Conservation (phyloP, 2,113 vertebrate genomes). For the Alethe diademata region DNA sequence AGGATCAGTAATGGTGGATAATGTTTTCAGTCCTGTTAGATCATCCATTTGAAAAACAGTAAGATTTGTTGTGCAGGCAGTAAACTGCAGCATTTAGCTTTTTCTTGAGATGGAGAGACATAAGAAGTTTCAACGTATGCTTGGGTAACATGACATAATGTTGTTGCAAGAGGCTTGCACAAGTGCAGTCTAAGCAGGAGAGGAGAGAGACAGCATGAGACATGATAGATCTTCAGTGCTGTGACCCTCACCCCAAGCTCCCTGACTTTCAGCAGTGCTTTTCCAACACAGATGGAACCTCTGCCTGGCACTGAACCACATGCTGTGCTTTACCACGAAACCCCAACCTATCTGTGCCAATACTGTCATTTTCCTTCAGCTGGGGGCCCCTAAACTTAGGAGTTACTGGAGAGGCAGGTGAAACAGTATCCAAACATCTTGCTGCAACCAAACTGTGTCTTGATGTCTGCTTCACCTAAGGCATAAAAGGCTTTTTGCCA, state of each 20-base stretch:
- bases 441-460: fast-evolving
- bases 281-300: not conserved
- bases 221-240: not conserved
- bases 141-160: not conserved
- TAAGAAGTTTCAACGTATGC: not conserved
- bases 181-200: not conserved
- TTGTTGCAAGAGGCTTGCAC: not conserved
- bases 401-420: not conserved
- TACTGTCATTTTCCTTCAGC: not conserved
- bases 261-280: not conserved
- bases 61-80: not conserved
- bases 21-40: not conserved
- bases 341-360: not conserved
- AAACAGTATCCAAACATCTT: not conserved
- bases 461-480: not conserved
- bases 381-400: not conserved
- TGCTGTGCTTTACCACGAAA: not conserved
- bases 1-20: not conserved
- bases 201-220: not conserved
- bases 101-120: not conserved
- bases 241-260: not conserved
- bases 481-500: not conserved
- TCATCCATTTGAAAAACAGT: not conserved
- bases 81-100: not conserved
- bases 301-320: not conserved